Conservation (phyloP, 2,113 vertebrate species). For the Anoplopoma fimbria region DNA sequence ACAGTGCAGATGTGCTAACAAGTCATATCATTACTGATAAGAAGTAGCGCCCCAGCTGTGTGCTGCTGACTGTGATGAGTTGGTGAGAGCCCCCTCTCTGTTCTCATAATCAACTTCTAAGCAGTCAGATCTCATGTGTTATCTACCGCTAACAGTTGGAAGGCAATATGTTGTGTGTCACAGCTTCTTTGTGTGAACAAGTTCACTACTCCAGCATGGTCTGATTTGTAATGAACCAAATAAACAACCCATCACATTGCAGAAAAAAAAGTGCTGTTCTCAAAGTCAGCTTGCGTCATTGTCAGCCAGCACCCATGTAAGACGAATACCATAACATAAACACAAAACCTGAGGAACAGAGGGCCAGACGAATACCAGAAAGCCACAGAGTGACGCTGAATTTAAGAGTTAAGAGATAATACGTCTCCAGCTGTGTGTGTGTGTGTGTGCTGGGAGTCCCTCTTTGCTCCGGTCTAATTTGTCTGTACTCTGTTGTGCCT, state of each 20-base stretch:
- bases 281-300: background rate
- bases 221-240: conserved; percentile 46
- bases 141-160: conserved; percentile 74
- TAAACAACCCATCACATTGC: conserved; percentile 13
- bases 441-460: conserved; percentile 32
- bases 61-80: conserved; percentile 41
- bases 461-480: conserved; percentile 33
- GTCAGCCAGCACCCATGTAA: conserved; percentile 11
- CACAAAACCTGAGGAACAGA: conserved; percentile 6
- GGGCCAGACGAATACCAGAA: background rate
- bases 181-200: conserved; percentile 48
- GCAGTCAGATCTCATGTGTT: conserved; percentile 54
- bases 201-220: conserved; percentile 31
- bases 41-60: conserved; percentile 46
- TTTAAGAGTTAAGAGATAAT: background rate
- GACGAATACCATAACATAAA: conserved; percentile 13
- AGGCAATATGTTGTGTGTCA: conserved; percentile 41
- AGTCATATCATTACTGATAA: conserved; percentile 69
- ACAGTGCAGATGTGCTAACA: conserved; percentile 43
- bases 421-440: conserved; percentile 32
- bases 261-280: background rate
- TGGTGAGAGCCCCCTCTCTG: conserved; percentile 35
- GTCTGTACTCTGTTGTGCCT: conserved; percentile 58
- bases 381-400: background rate
- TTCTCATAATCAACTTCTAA: conserved; percentile 55